Base-by-base conservation (phyloP, 2,888 invertebrate species). In the Chrysotoxum bicinctum region DNA sequence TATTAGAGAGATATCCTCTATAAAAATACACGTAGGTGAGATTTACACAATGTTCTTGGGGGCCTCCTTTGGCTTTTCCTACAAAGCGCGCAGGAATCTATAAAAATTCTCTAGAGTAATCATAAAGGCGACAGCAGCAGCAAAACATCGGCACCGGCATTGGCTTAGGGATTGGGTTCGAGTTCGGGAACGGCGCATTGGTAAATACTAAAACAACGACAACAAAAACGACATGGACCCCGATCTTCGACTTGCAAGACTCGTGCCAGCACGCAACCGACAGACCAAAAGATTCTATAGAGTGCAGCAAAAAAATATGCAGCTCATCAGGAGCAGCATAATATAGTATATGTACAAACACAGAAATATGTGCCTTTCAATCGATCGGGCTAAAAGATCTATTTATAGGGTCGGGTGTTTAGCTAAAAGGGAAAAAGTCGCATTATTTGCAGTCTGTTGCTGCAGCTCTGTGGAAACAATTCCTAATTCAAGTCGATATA, bases 11-110 rank as follows among this genome's bases (percentile, higher is more conserved):
- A 78, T 74, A 74, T 70, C 74, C 78, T 72, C 72, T 77, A 72
- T 72, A 82, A 77, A 82, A 77, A 76, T 82, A 52, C 84, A 85
- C 81, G 85, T 85, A 85, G 85, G 85, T 85, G 85, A 80, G 85
- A 85, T 81, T 81, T 81, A 85, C 85, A 85, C 85, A 85, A 85
- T 85, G 85, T 85, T 85, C 76, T 78, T 74, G 40, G 45, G 21
- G 35, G 60, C 66, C 66, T 66, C 50, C 23, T 23, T 66, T 35
- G 35, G 30, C 43, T 30, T 37, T 58, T 45, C 58, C 58, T 54
- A 23, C 52, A 35, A 54, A 48, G 32, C 32, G 54, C 68, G 23
- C 23, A 72, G n/a, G 43, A 75, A 84, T 79, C 83, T 70, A 84
- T 80, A 84, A 72, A 75, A 84, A 70, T 70, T 79, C 79, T 75